Percentiles rank a stretch among this genome's conserved stretches.
These are phyloP conservation scores for Sphenodon punctatus DNA, from an alignment of 2,797 vertebrate species.

Conservation along the genomic window DNA sequence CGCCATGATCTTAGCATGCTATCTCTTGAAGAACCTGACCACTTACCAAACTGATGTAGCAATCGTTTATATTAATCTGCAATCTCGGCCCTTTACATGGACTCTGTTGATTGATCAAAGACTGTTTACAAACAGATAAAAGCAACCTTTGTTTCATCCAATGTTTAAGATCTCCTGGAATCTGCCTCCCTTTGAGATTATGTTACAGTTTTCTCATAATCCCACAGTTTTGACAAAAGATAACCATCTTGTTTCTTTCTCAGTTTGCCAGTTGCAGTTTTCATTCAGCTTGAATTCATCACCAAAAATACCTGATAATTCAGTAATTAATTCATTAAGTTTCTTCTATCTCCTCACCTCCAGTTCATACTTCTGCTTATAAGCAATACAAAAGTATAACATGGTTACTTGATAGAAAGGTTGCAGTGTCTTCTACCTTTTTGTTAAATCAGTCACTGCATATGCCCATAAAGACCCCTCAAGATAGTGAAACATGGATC, in stretches of 20 bases:
- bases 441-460: slow-evolving; percentile 36
- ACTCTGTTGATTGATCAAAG: slow-evolving; percentile 58
- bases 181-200: slow-evolving; percentile 42
- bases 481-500: slow-evolving; percentile 10
- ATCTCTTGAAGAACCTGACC: slow-evolving; percentile 3
- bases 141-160: slow-evolving; percentile 41
- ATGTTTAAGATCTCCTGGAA: slow-evolving; percentile 28
- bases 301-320: slow-evolving; percentile 44
- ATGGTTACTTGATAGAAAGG: slow-evolving; percentile 37
- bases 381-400: slow-evolving; percentile 37
- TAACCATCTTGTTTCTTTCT: slow-evolving; percentile 42
- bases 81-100: slow-evolving; percentile 34
- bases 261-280: slow-evolving; percentile 12
- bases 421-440: slow-evolving; percentile 13
- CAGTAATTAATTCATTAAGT: slow-evolving; percentile 52
- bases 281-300: slow-evolving; percentile 47
- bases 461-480: slow-evolving; percentile 33
- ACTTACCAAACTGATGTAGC: background rate
- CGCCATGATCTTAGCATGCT: background rate
- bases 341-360: background rate
- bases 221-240: slow-evolving; percentile 52
- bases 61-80: slow-evolving; percentile 3
- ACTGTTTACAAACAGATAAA: slow-evolving; percentile 52
- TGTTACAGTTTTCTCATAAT: slow-evolving; percentile 43
- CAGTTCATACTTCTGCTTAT: slow-evolving; percentile 47